Evolutionary conservation across 2,113 vertebrate species (phyloP), one percentile per base, ranked within the genome.

Genomic region (Mirounga angustirostris): DNA sequence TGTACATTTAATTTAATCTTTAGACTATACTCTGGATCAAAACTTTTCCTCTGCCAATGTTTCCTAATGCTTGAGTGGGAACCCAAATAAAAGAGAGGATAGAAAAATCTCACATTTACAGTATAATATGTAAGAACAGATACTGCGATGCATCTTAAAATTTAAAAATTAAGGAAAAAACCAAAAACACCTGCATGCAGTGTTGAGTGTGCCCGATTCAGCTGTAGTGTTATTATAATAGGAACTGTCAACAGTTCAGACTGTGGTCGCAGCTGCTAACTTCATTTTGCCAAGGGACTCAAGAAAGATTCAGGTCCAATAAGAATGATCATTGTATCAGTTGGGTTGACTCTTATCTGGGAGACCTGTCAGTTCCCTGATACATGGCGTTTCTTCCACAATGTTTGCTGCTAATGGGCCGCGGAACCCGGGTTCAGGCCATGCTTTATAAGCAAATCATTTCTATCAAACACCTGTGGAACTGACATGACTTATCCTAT

Each of bases 231-330:
- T 88, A 40, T 43, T 54, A 9, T 14, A 76, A 71, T 71, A 73
- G 58, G 18, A 96, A 87, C 46, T 97, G 52, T 89, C 88, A 85
- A 63, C 26, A 16, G 14, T 28, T 80, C 59, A 84, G 87, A 96
- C 63, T 10, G 0, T 59, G 36, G n/a, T 9, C 1, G 0, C 7
- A 9, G 10, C 84, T 88, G 63, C 80, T 98, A 61, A 81, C 73
- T 96, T 97, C 71, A 52, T 92, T 95, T 96, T 96, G 63, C 40
- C 81, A 83, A 0, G 74, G 61, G 46, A 89, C 93, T 36, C 5
- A 87, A 93, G 97, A 87, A 90, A 83, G 71, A 96, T 81, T 95
- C 83, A 54, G 83, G 30, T 96, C 95, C 61, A 52, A 61, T 98
- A 65, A 96, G 91, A 97, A 94, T 87, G 88, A 76, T 56, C 95